Percentiles rank a stretch among this genome's conserved stretches.
Conservation (phyloP, 2,888 invertebrate species). For the Tachina fera region DNA sequence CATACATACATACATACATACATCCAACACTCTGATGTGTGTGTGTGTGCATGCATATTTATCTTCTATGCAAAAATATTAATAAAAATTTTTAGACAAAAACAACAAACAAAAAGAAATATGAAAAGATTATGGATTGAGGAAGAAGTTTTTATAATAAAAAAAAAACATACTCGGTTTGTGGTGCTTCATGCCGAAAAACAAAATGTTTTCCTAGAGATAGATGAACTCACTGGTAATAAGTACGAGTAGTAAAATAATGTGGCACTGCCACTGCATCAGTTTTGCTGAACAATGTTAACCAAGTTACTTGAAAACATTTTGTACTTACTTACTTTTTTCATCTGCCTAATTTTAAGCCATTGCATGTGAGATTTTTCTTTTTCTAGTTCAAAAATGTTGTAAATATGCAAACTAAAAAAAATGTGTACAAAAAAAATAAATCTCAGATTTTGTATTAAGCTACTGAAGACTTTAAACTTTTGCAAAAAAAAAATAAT, state of each 20-base stretch:
- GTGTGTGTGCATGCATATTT: slow-evolving; percentile 31
- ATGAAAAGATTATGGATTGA: slow-evolving; percentile 66
- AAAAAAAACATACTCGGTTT: not conserved
- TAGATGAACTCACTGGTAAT: slow-evolving; percentile 35
- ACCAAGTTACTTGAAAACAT: slow-evolving; percentile 12
- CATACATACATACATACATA: not conserved
- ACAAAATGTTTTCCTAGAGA: not conserved
- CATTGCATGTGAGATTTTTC: slow-evolving; percentile 50
- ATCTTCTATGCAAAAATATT: slow-evolving; percentile 59
- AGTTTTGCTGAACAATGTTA: slow-evolving; percentile 29
- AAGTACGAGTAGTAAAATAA: slow-evolving; percentile 24
- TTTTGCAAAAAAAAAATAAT: not conserved
- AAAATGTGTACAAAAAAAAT: slow-evolving; percentile 12
- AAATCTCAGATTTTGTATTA: slow-evolving; percentile 50
- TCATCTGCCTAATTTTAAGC: slow-evolving; percentile 1
- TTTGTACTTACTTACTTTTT: not conserved
- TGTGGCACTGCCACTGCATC: slow-evolving; percentile 9
- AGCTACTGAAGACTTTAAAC: slow-evolving; percentile 50
- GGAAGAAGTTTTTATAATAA: slow-evolving; percentile 50
- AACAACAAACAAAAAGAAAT: slow-evolving; percentile 26
- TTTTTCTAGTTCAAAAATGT: slow-evolving; percentile 62
- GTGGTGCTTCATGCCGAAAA: slow-evolving; percentile 13
- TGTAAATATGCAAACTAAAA: slow-evolving; percentile 44
- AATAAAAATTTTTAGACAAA: slow-evolving; percentile 27
- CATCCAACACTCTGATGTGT: slow-evolving; percentile 13